Evolutionary conservation across 2,797 vertebrate genomes (phyloP), one percentile per base, ranked within the genome.

Genomic region (Anabas testudineus): DNA sequence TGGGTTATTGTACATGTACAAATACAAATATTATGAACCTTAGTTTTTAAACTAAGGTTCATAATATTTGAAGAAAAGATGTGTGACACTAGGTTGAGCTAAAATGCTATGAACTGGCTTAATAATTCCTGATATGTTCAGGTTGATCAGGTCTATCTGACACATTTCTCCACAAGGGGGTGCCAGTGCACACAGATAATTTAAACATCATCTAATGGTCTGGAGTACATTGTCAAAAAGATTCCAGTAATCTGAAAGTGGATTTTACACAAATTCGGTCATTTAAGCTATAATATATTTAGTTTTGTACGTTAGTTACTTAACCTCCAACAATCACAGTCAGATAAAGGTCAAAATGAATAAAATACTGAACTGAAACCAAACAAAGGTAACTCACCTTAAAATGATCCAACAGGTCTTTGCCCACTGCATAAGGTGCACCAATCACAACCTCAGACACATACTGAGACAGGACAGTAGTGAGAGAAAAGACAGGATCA

Each of bases 391-490:
- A 16, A 16, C 91, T 86, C 87, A 98, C 98, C 96, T 94, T 98
- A 85, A 99, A 99, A 84, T 99, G 97, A 86, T 97, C 96, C 86
- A 99, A 82, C 47, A 99, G 94, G 80, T 99, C 97, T 13, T 95
- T 95, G 7, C 96, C 96, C 66, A 98, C 95, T 0, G 97, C 92
- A 0, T 99, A 99, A 0, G 98, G 97, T 0, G 98, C 97, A 10
- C 97, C 98, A 4, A 99, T 99, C 81, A 99, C 97, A 72, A 99
- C 98, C 87, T 99, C 97, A 0, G 97, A 97, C 67, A 98, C 98
- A 0, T 99, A 99, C 97, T 99, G 30, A 58, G 8, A 80, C 24
- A 19, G 19, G 15, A 43, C 0, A 19, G 55, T 1, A 32, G 1
- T 8, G 24, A 34, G 26, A 28, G 24, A 28, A 15, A 24, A 43